phyloP scores from a whole-genome alignment of 2,888 invertebrate genomes.

The Trichacis sp. region DNA sequence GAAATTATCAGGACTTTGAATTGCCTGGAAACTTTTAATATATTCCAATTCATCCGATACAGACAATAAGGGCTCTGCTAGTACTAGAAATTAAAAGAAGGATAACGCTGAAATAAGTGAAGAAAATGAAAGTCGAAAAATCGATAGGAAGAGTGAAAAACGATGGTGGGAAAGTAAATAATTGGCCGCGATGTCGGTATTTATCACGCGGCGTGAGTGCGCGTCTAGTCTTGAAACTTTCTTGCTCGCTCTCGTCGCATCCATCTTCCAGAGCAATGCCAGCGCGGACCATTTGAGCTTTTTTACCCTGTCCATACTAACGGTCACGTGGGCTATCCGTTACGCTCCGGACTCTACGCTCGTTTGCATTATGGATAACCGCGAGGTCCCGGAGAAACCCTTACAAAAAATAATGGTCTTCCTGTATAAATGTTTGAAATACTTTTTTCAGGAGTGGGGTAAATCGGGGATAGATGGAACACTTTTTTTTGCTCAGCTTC shows the following conservation, averaged over 20 bases:
- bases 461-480: no score
- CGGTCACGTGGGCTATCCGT: slow-evolving; percentile 39
- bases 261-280: slow-evolving; percentile 30
- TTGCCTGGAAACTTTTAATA: no score
- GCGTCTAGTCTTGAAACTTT: slow-evolving; percentile 28
- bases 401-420: no score
- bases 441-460: no score
- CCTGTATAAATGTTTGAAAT: no score
- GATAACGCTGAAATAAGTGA: background rate
- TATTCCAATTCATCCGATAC: no score
- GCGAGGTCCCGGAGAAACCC: no score
- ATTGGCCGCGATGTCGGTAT: background rate
- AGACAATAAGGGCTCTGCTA: no score
- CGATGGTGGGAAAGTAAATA: background rate
- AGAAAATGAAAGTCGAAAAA: background rate
- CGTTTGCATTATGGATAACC: slow-evolving; percentile 40
- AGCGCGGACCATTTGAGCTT: slow-evolving; percentile 35
- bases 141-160: background rate
- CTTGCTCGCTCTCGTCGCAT: slow-evolving; percentile 40
- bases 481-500: no score
- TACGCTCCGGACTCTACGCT: slow-evolving; percentile 36
- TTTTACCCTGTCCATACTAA: slow-evolving; percentile 29
- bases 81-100: no score
- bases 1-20: no score
- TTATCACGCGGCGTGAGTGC: slow-evolving; percentile 2